These are phyloP conservation scores for Nematostella vectensis DNA, from an alignment of 92 coral and sea anemone genomes.

Conservation along the genomic window DNA sequence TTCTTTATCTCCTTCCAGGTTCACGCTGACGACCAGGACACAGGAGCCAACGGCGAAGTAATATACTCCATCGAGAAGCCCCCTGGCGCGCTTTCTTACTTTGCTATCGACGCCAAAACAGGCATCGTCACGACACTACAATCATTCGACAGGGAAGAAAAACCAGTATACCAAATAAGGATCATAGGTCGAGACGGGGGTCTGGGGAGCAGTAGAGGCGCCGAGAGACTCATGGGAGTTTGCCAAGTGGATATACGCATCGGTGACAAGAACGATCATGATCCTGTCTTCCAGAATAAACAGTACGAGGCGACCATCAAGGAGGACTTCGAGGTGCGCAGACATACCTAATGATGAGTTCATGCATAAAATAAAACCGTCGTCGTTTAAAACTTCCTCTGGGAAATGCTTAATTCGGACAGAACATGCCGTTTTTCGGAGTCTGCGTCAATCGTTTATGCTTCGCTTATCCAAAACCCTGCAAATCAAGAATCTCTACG, in stretches of 20 bases:
- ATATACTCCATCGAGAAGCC: constrained; percentile 69
- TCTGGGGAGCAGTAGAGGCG: constrained; percentile 26
- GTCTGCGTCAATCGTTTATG: no score
- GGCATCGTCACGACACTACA: constrained; percentile 61
- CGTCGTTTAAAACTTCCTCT: no score
- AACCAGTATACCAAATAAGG: constrained; percentile 47
- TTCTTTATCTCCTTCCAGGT: constrained; percentile 50
- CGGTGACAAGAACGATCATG: constrained; percentile 73
- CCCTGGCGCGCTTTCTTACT: constrained; percentile 16
- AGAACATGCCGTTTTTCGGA: no score
- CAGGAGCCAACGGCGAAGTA: constrained; percentile 73
- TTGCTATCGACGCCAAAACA: constrained; percentile 59
- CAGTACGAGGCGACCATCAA: constrained; percentile 45
- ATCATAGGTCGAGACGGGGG: constrained; percentile 74
- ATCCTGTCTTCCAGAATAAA: constrained; percentile 56
- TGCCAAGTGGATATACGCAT: constrained; percentile 76
- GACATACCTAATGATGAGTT: no score
- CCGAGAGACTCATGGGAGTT: constrained; percentile 77
- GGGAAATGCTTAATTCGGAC: no score
- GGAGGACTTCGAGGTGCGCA: constrained; percentile 63
- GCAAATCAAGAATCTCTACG: no score
- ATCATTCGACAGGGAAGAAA: constrained; percentile 74
- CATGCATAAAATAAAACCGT: no score
- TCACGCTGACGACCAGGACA: constrained; percentile 78
- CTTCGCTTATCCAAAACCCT: no score